Percentiles rank a stretch among this genome's conserved stretches.
These are phyloP conservation scores for Ophioderma brevispina DNA, from an alignment of 35 echinoderm and acorn worm species.

Conservation along the genomic window DNA sequence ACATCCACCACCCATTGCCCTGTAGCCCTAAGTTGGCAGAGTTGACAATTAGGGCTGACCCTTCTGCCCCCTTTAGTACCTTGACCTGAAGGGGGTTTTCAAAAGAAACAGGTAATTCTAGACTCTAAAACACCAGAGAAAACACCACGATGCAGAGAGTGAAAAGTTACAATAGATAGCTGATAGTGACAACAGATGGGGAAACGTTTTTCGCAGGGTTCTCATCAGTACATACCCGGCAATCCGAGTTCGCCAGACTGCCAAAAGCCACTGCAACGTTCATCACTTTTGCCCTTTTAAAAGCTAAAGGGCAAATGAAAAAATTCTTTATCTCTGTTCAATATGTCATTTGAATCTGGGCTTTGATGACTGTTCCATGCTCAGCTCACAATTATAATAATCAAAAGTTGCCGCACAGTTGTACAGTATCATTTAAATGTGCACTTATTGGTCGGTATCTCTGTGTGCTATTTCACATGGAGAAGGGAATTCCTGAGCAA, in stretches of 20 bases:
- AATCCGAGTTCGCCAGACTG: conserved; percentile 7
- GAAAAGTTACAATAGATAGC: background rate
- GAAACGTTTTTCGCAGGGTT: background rate
- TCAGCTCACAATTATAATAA: background rate
- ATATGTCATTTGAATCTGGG: background rate
- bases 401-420: too few species aligned
- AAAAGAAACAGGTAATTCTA: background rate
- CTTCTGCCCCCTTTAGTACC: background rate
- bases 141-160: background rate
- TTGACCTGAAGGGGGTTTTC: background rate
- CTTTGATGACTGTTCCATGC: background rate
- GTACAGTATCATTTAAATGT: too few species aligned
- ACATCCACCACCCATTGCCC: conserved; percentile 1
- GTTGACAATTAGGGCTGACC: conserved; percentile 1
- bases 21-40: background rate
- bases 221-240: background rate
- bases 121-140: background rate
- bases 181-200: background rate
- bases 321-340: background rate
- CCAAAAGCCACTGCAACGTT: background rate
- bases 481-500: too few species aligned
- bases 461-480: too few species aligned
- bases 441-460: too few species aligned
- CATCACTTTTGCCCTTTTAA: conserved; percentile 4
- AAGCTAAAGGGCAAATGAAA: conserved; percentile 13